A percentile compares a stretch with the other conserved stretches of the same genome.
phyloP scores from a whole-genome alignment of 2,797 vertebrate genomes.

The Schizopygopsis malacanthus region DNA sequence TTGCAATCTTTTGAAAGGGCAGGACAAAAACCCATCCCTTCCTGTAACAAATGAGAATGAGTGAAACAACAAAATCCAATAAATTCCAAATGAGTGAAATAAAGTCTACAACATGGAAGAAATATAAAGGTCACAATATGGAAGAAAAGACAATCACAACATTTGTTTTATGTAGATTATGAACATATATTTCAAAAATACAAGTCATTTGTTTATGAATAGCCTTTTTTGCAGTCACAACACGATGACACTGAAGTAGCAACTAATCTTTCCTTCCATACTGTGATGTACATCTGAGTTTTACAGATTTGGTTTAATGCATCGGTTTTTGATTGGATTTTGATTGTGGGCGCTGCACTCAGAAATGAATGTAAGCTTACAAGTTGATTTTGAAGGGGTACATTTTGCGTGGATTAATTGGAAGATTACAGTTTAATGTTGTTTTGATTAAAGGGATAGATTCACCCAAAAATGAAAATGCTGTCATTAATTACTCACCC shows the following conservation, averaged over 20 bases:
- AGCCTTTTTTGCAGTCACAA: background rate
- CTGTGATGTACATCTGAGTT: background rate
- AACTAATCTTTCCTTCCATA: background rate
- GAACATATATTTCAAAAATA: too few species aligned
- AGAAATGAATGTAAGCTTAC: background rate
- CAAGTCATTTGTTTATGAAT: too few species aligned
- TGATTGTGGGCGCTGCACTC: background rate
- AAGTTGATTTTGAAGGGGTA: background rate
- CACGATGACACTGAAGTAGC: background rate
- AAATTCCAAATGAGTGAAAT: background rate
- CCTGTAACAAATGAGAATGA: background rate
- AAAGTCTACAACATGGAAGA: too few species aligned
- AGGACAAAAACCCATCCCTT: background rate
- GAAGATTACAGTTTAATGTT: too few species aligned
- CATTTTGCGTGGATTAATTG: background rate
- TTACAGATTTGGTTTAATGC: background rate
- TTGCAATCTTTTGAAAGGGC: background rate
- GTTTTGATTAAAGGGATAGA: too few species aligned
- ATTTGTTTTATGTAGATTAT: too few species aligned
- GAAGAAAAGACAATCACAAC: too few species aligned
- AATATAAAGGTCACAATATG: background rate
- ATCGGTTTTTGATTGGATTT: background rate
- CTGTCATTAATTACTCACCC: too few species aligned
- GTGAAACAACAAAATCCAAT: background rate
- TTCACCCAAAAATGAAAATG: too few species aligned